phyloP scores from a whole-genome alignment of 2,113 vertebrate species.

The Phrynocephalus versicolor region DNA sequence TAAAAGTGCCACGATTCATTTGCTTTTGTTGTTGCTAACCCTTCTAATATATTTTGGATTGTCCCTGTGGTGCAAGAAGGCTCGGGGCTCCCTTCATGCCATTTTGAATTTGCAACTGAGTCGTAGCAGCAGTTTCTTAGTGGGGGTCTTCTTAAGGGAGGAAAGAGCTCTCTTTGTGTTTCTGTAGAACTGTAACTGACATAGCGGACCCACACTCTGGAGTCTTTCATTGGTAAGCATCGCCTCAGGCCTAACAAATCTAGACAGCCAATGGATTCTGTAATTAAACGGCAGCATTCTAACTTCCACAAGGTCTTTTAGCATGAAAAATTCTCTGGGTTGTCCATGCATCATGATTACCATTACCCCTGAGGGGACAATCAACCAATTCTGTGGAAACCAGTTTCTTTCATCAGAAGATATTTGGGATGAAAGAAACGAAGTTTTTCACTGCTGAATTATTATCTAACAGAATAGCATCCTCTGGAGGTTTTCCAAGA shows the following conservation, averaged over 20 bases:
- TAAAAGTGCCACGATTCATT: too few relatives aligned
- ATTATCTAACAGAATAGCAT: neutral
- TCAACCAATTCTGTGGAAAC: neutral
- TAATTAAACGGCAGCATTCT: conserved; percentile 16
- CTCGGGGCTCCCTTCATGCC: neutral
- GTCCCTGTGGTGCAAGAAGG: neutral
- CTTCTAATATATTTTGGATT: too few relatives aligned
- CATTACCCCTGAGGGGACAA: neutral
- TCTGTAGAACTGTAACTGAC: conserved; percentile 5
- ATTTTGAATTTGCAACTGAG: neutral
- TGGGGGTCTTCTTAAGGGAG: neutral
- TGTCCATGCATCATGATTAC: conserved; percentile 2
- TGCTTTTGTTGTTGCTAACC: too few relatives aligned
- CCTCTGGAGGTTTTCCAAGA: neutral
- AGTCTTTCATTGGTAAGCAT: conserved; percentile 26
- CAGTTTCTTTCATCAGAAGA: conserved; percentile 8
- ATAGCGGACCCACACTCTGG: neutral
- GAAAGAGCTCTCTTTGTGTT: neutral
- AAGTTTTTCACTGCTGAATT: neutral
- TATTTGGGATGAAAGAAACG: conserved; percentile 17
- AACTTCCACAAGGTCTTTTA: conserved; percentile 7
- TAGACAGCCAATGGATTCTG: conserved; percentile 1
- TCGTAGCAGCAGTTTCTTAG: neutral
- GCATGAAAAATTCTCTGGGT: conserved; percentile 16
- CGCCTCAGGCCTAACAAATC: conserved; percentile 19